Conservation (phyloP, 2,797 vertebrate species). For the Fistularia tabacaria region DNA sequence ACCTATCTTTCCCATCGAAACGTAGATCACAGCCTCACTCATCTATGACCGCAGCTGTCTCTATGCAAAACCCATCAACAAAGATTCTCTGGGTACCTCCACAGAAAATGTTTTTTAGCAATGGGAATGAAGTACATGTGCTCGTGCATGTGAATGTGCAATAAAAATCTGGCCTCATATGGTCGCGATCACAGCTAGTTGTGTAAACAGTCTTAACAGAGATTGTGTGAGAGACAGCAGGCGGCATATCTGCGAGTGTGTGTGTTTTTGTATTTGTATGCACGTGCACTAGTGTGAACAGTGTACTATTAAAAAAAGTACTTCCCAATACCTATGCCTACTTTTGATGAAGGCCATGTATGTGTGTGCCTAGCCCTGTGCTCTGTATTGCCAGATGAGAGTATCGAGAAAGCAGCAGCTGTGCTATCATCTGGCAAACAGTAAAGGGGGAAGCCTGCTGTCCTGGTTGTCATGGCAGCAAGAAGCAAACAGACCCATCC, state of each 20-base stretch:
- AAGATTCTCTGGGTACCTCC: conserved; percentile 31
- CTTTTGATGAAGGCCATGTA: neutral
- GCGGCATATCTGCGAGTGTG: conserved; percentile 1
- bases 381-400: conserved; percentile 26
- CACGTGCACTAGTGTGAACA: neutral
- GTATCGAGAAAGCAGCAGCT: conserved; percentile 52
- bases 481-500: conserved; percentile 63
- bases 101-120: conserved; percentile 25
- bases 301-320: no score
- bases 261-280: neutral
- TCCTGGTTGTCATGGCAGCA: conserved; percentile 58
- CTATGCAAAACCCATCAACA: conserved; percentile 30
- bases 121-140: neutral
- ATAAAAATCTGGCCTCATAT: conserved; percentile 29
- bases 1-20: neutral
- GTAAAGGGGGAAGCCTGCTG: conserved; percentile 44
- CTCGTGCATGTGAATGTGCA: conserved; percentile 6
- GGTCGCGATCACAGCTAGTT: conserved; percentile 36
- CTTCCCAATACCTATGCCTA: no score
- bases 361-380: neutral
- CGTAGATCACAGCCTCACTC: neutral
- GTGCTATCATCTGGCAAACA: conserved; percentile 41
- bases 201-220: conserved; percentile 50
- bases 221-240: conserved; percentile 39
- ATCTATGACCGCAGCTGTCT: conserved; percentile 28